Evolutionary conservation across 2,888 invertebrate species (phyloP).

Genomic region (Melanotus villosus): DNA sequence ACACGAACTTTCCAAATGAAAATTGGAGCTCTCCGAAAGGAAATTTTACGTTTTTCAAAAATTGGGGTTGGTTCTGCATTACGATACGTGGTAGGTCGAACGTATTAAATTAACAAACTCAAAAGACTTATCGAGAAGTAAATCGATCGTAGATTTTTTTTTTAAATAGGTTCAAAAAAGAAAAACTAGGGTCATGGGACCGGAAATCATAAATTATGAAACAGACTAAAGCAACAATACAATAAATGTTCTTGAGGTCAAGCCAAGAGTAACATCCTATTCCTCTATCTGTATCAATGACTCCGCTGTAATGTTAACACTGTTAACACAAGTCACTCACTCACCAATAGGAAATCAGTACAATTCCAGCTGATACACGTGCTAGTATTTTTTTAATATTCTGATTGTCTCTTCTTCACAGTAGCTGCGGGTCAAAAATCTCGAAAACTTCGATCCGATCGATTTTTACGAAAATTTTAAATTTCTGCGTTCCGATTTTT

Average conservation of each 20-base stretch:
- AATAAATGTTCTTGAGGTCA: slow-evolving; percentile 47
- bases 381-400: slow-evolving; percentile 18
- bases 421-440: background rate
- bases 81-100: too few species aligned
- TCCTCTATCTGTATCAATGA: slow-evolving; percentile 42
- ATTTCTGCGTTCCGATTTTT: background rate
- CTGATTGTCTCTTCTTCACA: slow-evolving; percentile 6
- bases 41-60: too few species aligned
- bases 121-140: slow-evolving; percentile 1
- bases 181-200: slow-evolving; percentile 39
- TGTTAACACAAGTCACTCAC: slow-evolving; percentile 39
- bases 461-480: background rate
- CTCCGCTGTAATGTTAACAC: slow-evolving; percentile 33
- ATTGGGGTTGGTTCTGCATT: too few species aligned
- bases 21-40: too few species aligned
- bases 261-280: slow-evolving; percentile 41
- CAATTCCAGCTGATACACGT: slow-evolving; percentile 37
- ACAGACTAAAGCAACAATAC: slow-evolving; percentile 42
- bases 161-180: slow-evolving; percentile 14
- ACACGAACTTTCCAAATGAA: too few species aligned
- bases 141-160: background rate
- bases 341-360: slow-evolving; percentile 39
- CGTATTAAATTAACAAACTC: background rate
- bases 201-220: slow-evolving; percentile 46
- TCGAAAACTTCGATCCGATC: background rate